A percentile compares a stretch with the other conserved stretches of the same genome.
Evolutionary conservation across 1,140 invertebrate genomes (phyloP).

Genomic region (Brachionus paranguensis): DNA sequence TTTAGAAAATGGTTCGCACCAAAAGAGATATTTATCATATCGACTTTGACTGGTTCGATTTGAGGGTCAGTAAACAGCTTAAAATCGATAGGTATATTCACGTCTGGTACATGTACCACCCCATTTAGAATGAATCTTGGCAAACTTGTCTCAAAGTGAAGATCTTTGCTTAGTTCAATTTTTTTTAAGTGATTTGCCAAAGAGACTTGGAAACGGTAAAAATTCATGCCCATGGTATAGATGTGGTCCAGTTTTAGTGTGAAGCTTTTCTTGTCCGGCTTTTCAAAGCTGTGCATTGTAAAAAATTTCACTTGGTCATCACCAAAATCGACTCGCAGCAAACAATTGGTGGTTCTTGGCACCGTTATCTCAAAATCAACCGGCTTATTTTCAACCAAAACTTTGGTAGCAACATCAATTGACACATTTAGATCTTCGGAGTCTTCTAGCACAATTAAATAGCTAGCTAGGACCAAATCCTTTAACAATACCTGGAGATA

Average conservation of each 20-base stretch:
- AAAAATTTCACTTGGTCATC: neutral
- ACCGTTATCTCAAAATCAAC: constrained; percentile 1
- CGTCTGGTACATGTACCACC: neutral
- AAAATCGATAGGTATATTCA: neutral
- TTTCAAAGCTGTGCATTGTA: neutral
- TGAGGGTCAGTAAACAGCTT: neutral
- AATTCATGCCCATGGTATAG: neutral
- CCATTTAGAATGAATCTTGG: neutral
- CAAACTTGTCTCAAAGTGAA: neutral
- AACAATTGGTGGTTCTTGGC: neutral
- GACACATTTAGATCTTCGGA: neutral
- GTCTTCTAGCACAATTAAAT: constrained; percentile 18
- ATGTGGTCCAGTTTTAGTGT: neutral
- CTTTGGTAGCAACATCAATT: neutral
- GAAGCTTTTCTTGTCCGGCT: neutral
- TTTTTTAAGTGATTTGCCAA: neutral
- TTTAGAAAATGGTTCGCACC: neutral
- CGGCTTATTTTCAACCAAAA: neutral
- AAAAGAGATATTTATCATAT: neutral
- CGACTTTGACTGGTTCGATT: neutral
- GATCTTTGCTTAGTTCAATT: neutral
- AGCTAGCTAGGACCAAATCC: neutral
- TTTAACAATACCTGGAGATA: neutral
- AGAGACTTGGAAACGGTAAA: neutral
- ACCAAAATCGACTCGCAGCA: constrained; percentile 15